Percentiles rank a stretch among this genome's conserved stretches.
These are phyloP conservation scores for Tetrapedia diversipes DNA, from an alignment of 2,888 invertebrate species.

Conservation along the genomic window DNA sequence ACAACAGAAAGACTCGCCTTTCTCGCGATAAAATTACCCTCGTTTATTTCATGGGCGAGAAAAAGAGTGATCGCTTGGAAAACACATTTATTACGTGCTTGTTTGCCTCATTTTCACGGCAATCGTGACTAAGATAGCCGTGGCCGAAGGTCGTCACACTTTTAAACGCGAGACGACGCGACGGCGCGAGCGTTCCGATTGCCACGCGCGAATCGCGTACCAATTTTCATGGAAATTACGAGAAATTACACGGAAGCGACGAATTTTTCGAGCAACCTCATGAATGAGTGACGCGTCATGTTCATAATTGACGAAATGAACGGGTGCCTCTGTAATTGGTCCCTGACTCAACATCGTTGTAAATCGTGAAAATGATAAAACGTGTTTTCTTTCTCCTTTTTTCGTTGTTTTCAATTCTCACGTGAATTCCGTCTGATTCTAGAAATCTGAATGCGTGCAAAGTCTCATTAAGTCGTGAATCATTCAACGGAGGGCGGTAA, in stretches of 20 bases:
- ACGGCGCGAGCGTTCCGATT: slow-evolving; percentile 5
- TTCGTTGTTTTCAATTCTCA: not conserved
- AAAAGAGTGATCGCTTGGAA: slow-evolving; percentile 20
- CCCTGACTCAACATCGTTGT: slow-evolving; percentile 12
- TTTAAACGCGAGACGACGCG: slow-evolving; percentile 15
- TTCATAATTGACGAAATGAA: not conserved
- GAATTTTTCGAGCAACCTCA: not conserved
- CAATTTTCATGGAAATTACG: not conserved
- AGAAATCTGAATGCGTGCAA: not conserved
- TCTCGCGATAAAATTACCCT: slow-evolving; percentile 8
- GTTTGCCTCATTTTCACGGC: slow-evolving; percentile 42
- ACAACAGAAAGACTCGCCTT: slow-evolving; percentile 8
- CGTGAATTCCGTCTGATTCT: not conserved
- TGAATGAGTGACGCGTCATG: slow-evolving; percentile 3
- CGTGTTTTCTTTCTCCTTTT: not conserved
- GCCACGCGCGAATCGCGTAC: too few species aligned
- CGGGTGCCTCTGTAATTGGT: not conserved
- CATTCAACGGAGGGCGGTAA: not conserved
- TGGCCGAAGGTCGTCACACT: slow-evolving; percentile 50
- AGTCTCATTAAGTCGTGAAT: slow-evolving; percentile 9
- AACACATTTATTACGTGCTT: slow-evolving; percentile 20
- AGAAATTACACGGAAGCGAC: not conserved
- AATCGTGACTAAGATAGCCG: slow-evolving; percentile 38
- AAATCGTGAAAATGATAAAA: slow-evolving; percentile 7
- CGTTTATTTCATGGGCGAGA: not conserved